phyloP scores from a whole-genome alignment of 2,113 vertebrate species.

The Piprites chloris region DNA sequence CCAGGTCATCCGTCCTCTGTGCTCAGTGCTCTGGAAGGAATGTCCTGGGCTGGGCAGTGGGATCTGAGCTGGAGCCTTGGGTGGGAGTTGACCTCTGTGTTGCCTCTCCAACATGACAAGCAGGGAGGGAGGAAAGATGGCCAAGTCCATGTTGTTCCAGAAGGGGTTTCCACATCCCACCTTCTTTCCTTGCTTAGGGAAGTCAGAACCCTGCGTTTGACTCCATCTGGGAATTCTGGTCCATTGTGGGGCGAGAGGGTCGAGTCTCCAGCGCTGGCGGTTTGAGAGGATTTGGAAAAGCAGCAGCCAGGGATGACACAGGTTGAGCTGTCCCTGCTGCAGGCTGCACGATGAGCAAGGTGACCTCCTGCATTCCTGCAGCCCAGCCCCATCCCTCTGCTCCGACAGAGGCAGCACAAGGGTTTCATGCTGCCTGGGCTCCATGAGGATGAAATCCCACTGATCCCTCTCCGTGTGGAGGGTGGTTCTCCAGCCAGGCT shows the following conservation, averaged over 20 bases:
- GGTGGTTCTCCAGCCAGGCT: neutral
- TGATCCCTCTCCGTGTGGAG: no score
- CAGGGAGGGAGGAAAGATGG: neutral
- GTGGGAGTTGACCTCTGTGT: neutral
- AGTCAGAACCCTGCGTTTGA: neutral
- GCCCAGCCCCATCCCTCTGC: neutral
- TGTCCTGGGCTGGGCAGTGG: neutral
- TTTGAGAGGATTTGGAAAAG: neutral
- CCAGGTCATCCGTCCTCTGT: neutral
- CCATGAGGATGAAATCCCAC: no score
- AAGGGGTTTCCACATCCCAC: neutral
- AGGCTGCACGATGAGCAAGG: fast-evolving
- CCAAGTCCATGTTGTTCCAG: neutral
- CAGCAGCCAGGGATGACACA: neutral
- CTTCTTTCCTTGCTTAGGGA: neutral
- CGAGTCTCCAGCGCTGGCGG: neutral
- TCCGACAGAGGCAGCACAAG: neutral
- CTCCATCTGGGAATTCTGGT: neutral
- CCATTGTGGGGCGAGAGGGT: fast-evolving
- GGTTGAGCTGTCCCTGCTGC: neutral
- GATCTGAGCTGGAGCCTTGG: neutral
- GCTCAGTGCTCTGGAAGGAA: neutral
- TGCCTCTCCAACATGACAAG: neutral
- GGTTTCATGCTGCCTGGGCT: fast-evolving
- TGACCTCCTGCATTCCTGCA: neutral